Evolutionary conservation across 2,113 vertebrate species (phyloP).

Genomic region (Otocyon megalotis): DNA sequence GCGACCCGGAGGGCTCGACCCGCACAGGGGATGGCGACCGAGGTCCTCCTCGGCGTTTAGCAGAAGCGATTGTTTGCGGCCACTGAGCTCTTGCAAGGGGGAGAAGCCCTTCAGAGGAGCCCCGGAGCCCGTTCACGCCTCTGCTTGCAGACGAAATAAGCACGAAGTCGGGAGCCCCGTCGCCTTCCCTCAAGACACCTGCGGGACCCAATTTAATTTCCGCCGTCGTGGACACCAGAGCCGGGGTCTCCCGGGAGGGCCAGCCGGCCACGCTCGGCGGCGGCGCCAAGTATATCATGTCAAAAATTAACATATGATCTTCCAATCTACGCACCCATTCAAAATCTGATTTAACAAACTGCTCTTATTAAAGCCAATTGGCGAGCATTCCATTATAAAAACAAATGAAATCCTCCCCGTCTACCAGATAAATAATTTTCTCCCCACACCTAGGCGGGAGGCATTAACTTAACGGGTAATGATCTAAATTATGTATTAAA

Average conservation of each 20-base stretch:
- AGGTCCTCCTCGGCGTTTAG: neutral
- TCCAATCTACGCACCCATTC: conserved; percentile 77
- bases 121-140: neutral
- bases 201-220: conserved; percentile 75
- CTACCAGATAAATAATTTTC: conserved; percentile 84
- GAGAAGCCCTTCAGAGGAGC: neutral
- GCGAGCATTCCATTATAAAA: conserved; percentile 83
- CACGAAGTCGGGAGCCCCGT: conserved; percentile 39
- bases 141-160: conserved; percentile 54
- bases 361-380: conserved; percentile 85
- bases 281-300: conserved; percentile 64
- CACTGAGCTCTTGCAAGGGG: neutral
- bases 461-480: conserved; percentile 80
- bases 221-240: neutral
- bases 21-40: fast-evolving
- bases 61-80: neutral
- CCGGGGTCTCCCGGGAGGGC: conserved; percentile 68
- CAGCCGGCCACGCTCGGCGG: conserved; percentile 68
- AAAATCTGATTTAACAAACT: conserved; percentile 85
- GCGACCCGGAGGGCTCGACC: fast-evolving
- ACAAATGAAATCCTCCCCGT: conserved; percentile 84
- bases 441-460: conserved; percentile 83
- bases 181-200: conserved; percentile 45
- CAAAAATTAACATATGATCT: conserved; percentile 82
- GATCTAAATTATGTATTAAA: conserved; percentile 89